Percentiles rank a stretch among this genome's conserved stretches.
Evolutionary conservation across 1,140 invertebrate species (phyloP).

Genomic region (Arion vulgaris): DNA sequence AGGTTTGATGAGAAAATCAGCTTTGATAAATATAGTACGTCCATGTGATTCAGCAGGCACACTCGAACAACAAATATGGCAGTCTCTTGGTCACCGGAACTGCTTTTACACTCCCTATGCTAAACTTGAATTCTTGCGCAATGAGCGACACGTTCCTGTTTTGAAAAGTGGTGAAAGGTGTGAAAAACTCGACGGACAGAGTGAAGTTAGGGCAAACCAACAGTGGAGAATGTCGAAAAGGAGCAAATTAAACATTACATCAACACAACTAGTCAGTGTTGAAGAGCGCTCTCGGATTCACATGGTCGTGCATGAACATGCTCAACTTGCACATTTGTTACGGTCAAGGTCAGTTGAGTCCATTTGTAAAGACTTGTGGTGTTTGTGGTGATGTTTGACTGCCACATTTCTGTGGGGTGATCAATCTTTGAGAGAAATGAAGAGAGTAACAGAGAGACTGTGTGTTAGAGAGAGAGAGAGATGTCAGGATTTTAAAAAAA

Average conservation of each 20-base stretch:
- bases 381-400: too few species aligned
- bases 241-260: slow-evolving; percentile 9
- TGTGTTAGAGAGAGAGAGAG: too few species aligned
- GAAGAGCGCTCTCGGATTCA: not conserved
- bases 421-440: too few species aligned
- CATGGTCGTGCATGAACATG: not conserved
- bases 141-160: not conserved
- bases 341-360: not conserved
- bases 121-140: slow-evolving; percentile 11
- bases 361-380: not conserved
- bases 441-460: too few species aligned
- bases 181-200: not conserved
- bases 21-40: slow-evolving; percentile 13
- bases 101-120: not conserved
- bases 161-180: not conserved
- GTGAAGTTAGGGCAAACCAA: slow-evolving; percentile 22
- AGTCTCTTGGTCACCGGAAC: slow-evolving; percentile 3
- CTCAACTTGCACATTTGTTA: not conserved
- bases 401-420: too few species aligned
- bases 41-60: slow-evolving; percentile 7
- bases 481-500: too few species aligned
- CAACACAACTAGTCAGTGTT: not conserved
- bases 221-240: not conserved
- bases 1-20: slow-evolving; percentile 27
- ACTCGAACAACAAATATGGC: slow-evolving; percentile 10